A percentile compares a stretch with the other conserved stretches of the same genome.
These are phyloP conservation scores for Lates japonicus DNA, from an alignment of 2,797 vertebrate species.

Conservation along the genomic window DNA sequence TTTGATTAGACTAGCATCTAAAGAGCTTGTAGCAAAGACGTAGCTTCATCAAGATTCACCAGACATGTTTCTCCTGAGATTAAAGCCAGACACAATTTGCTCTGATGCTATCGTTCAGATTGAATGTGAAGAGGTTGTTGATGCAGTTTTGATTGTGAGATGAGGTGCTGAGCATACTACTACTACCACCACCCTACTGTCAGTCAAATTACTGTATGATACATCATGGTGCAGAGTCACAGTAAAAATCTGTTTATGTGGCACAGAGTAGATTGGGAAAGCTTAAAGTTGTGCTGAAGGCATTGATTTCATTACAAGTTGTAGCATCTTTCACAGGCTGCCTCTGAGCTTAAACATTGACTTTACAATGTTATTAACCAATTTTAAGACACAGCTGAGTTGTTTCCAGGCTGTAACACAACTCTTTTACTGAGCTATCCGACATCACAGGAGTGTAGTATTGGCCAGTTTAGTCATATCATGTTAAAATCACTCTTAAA, in stretches of 20 bases:
- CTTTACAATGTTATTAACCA: slow-evolving; percentile 50
- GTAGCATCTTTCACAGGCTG: slow-evolving; percentile 26
- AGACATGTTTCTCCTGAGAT: slow-evolving; percentile 69
- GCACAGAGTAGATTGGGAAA: slow-evolving; percentile 19
- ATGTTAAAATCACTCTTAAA: slow-evolving; percentile 38
- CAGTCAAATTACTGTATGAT: slow-evolving; percentile 34
- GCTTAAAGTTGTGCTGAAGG: slow-evolving; percentile 38
- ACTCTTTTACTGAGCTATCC: slow-evolving; percentile 50
- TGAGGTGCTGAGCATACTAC: slow-evolving; percentile 25
- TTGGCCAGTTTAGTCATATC: slow-evolving; percentile 24
- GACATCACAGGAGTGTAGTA: slow-evolving; percentile 17
- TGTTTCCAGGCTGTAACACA: slow-evolving; percentile 41
- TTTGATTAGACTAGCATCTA: slow-evolving; percentile 75
- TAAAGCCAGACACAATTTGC: slow-evolving; percentile 74
- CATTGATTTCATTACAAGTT: slow-evolving; percentile 46
- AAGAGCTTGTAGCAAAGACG: slow-evolving; percentile 58
- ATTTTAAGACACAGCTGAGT: slow-evolving; percentile 41
- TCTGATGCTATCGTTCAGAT: slow-evolving; percentile 61
- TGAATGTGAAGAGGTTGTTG: slow-evolving; percentile 59
- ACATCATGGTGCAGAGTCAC: slow-evolving; percentile 6
- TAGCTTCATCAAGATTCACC: slow-evolving; percentile 77
- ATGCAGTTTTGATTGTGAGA: slow-evolving; percentile 52
- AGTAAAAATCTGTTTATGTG: slow-evolving; percentile 37
- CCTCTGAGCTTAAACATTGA: slow-evolving; percentile 51
- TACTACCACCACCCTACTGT: neutral